A percentile compares a stretch with the other conserved stretches of the same genome.
Evolutionary conservation across 2,113 vertebrate genomes (phyloP).

Genomic region (Oxyruncus cristatus): DNA sequence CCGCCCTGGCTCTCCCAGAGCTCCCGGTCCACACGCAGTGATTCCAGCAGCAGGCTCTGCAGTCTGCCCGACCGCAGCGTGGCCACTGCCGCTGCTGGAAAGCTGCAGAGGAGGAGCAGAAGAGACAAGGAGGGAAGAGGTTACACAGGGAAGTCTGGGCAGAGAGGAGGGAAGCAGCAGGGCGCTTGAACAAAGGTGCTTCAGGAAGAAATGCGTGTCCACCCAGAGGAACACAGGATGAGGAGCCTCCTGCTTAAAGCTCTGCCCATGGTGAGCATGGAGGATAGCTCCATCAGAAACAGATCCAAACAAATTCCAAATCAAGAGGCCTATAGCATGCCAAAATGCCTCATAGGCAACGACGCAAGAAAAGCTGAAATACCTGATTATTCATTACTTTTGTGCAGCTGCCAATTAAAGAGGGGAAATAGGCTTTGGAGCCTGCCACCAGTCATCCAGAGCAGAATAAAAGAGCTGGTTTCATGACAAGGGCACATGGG

Average conservation of each 20-base stretch:
- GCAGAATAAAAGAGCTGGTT: neutral
- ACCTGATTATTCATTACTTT: neutral
- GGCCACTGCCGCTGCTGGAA: slow-evolving; percentile 78
- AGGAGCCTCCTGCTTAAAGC: neutral
- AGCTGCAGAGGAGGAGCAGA: slow-evolving; percentile 67
- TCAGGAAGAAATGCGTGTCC: neutral
- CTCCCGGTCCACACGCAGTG: slow-evolving; percentile 79
- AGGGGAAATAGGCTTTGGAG: neutral
- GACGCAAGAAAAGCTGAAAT: neutral
- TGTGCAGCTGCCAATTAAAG: neutral
- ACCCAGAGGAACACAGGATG: fast-evolving
- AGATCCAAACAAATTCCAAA: neutral
- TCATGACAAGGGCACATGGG: neutral
- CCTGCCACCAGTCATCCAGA: neutral
- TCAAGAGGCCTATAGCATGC: neutral
- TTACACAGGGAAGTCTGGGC: neutral
- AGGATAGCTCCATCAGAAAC: neutral
- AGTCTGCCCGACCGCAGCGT: slow-evolving; percentile 82
- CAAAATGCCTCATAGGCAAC: neutral
- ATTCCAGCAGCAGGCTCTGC: slow-evolving; percentile 79
- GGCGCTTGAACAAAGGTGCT: neutral
- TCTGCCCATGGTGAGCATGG: fast-evolving
- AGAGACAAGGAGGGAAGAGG: neutral
- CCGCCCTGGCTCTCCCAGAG: slow-evolving; percentile 86
- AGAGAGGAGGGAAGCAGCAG: neutral